Evolutionary conservation across 2,797 vertebrate genomes (phyloP).

Genomic region (Alosa sapidissima): DNA sequence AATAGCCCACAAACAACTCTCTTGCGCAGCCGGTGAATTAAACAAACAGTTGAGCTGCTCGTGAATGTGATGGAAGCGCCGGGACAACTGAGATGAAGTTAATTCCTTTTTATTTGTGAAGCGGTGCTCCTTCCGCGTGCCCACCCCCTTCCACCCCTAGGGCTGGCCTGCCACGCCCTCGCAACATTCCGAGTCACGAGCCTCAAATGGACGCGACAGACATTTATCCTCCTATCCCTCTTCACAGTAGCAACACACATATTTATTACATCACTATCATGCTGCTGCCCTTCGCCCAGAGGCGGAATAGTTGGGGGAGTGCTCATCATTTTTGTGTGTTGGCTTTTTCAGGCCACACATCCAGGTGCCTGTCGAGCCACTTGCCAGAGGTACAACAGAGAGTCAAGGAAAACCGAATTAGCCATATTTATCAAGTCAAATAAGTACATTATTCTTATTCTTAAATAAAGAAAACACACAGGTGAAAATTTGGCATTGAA

Average conservation of each 20-base stretch:
- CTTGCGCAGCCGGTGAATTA: constrained; percentile 24
- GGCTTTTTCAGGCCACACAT: not conserved
- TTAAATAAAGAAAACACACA: not conserved
- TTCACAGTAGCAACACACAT: constrained; percentile 43
- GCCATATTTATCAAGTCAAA: not conserved
- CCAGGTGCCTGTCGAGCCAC: not conserved
- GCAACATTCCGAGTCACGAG: constrained; percentile 80
- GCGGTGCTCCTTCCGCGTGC: constrained; percentile 77
- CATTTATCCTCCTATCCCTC: constrained; percentile 55
- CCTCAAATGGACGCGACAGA: constrained; percentile 75
- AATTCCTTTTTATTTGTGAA: constrained; percentile 89
- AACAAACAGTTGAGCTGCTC: constrained; percentile 44
- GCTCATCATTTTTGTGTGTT: constrained; percentile 8
- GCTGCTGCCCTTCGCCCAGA: constrained; percentile 12
- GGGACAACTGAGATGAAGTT: constrained; percentile 83
- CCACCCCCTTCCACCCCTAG: constrained; percentile 85
- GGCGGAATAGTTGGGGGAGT: constrained; percentile 13
- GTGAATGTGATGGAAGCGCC: constrained; percentile 78
- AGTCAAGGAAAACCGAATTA: not conserved
- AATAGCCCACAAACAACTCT: constrained; percentile 5
- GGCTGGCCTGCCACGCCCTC: constrained; percentile 86
- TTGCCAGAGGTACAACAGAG: not conserved
- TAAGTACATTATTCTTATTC: too few species aligned
- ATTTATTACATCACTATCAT: constrained; percentile 18
- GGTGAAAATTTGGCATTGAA: not conserved